These are phyloP conservation scores for Ormyrus pomaceus DNA, from an alignment of 2,888 invertebrate species.

Conservation along the genomic window DNA sequence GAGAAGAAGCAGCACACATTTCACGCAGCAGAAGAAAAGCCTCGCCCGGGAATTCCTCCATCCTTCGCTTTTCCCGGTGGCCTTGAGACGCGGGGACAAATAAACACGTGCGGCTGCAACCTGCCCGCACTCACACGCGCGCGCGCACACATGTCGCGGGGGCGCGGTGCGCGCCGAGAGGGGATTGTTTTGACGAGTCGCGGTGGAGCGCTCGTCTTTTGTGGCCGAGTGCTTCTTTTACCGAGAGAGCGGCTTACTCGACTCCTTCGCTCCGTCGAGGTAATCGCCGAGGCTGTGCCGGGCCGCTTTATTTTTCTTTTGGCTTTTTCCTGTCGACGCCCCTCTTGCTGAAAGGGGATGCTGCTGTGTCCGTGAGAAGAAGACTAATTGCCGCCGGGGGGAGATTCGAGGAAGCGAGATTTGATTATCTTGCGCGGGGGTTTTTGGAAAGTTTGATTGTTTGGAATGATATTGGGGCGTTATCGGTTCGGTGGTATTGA, in stretches of 20 bases:
- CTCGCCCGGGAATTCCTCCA: not conserved
- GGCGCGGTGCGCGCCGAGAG: not conserved
- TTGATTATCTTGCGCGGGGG: too few species aligned
- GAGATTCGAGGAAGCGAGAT: too few species aligned
- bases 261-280: too few species aligned
- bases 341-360: too few species aligned
- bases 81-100: constrained; percentile 18
- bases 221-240: not conserved
- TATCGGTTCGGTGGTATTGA: too few species aligned
- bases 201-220: constrained; percentile 17
- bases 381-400: too few species aligned
- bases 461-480: too few species aligned
- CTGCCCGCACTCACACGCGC: constrained; percentile 35
- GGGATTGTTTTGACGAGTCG: constrained; percentile 36
- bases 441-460: too few species aligned
- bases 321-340: not conserved
- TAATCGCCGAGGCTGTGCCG: too few species aligned
- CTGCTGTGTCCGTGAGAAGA: too few species aligned
- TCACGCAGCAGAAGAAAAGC: not conserved
- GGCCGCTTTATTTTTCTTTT: constrained; percentile 2
- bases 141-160: not conserved
- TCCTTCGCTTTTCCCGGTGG: not conserved
- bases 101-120: constrained; percentile 39
- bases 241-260: too few species aligned
- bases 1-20: not conserved